Evolutionary conservation across 2,797 vertebrate species (phyloP).

Genomic region (Neosilurus mollespiculum): DNA sequence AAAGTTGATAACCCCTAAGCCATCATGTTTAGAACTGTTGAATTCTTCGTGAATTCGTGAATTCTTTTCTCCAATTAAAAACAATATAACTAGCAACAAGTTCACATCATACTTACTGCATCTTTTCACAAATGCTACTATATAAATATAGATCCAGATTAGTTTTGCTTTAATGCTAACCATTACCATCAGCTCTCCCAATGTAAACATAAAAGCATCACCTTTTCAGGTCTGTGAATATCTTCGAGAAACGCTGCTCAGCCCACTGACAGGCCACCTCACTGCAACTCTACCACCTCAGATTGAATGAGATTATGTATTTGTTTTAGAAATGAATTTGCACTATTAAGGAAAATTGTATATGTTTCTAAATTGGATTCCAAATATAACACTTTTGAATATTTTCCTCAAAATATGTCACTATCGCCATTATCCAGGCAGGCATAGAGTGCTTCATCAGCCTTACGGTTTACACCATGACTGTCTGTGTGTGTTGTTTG

Average conservation of each 20-base stretch:
- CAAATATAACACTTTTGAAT: neutral
- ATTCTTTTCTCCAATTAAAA: neutral
- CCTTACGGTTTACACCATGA: neutral
- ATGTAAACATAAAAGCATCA: neutral
- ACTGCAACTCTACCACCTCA: neutral
- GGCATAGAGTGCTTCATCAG: conserved; percentile 17
- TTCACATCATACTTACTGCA: neutral
- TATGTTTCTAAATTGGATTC: neutral
- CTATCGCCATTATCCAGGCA: conserved; percentile 7
- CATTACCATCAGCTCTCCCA: neutral
- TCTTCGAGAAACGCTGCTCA: neutral
- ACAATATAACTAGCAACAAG: neutral
- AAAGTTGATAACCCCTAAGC: too few relatives aligned
- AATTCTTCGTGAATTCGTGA: too few relatives aligned
- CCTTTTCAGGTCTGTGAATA: neutral
- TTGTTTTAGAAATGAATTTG: neutral
- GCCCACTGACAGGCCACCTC: neutral
- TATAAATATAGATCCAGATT: neutral
- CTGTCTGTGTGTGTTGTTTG: conserved; percentile 21
- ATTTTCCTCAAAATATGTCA: conserved; percentile 7
- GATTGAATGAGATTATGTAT: neutral
- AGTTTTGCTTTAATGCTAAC: neutral
- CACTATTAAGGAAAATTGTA: neutral
- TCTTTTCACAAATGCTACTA: neutral
- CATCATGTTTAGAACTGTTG: neutral